Percentiles rank a stretch among this genome's conserved stretches.
phyloP scores from a whole-genome alignment of 2,113 vertebrate genomes.

The Phoxinus phoxinus region DNA sequence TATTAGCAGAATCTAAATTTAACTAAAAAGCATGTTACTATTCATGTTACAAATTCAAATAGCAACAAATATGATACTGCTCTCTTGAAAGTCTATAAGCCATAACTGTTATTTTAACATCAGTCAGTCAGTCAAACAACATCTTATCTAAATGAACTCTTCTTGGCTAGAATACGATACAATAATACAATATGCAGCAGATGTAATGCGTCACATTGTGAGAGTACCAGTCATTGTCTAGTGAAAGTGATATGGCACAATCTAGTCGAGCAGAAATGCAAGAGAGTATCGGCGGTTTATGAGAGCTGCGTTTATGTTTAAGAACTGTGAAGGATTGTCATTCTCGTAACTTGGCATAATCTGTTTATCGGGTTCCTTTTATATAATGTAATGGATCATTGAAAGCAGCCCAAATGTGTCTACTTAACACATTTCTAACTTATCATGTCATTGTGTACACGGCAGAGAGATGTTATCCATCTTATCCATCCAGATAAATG shows the following conservation, averaged over 20 bases:
- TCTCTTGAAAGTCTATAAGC: background rate
- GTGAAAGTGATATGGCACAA: background rate
- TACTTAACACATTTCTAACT: constrained; percentile 1
- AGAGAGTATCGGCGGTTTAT: background rate
- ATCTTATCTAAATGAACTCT: background rate
- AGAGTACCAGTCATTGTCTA: background rate
- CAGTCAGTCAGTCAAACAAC: background rate
- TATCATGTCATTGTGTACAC: background rate
- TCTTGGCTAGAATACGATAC: background rate
- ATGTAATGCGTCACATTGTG: background rate
- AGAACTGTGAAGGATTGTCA: background rate
- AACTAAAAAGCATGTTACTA: background rate
- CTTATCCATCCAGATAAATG: background rate
- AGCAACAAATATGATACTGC: background rate
- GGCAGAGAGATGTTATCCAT: background rate
- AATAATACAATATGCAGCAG: background rate
- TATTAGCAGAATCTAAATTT: background rate
- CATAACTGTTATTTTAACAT: background rate
- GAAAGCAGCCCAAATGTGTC: background rate
- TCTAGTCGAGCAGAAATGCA: background rate
- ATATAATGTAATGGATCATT: background rate
- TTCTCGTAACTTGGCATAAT: background rate
- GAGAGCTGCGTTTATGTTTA: background rate
- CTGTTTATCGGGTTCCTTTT: background rate
- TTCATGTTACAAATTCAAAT: background rate